Conservation (phyloP, 1,140 invertebrate species). For the Drosophila tsacasi region DNA sequence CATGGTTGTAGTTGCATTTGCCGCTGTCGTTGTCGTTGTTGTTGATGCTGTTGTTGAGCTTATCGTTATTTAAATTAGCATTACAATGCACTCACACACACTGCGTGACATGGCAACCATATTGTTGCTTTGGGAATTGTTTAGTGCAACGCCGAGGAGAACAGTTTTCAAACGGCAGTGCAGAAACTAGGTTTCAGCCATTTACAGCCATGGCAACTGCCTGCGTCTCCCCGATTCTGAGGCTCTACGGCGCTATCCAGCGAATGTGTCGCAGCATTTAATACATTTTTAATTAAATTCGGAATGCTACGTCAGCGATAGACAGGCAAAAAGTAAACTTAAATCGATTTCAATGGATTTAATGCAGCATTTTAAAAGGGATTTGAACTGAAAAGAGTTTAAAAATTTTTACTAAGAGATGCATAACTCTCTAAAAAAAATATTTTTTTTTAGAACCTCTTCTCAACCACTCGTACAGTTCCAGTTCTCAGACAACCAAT, state of each 20-base stretch:
- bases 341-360: background rate
- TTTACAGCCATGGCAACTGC: no score
- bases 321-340: constrained; percentile 27
- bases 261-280: constrained; percentile 47
- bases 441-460: background rate
- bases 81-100: constrained; percentile 66
- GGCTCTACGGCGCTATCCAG: constrained; percentile 9
- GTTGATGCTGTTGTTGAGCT: constrained; percentile 62
- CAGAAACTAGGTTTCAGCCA: constrained; percentile 50
- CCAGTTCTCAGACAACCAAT: background rate
- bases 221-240: background rate
- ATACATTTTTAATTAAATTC: constrained; percentile 71
- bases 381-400: background rate
- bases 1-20: constrained; percentile 22
- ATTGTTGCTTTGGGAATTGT: constrained; percentile 60
- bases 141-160: constrained; percentile 20
- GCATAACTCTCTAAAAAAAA: background rate
- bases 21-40: constrained; percentile 29
- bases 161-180: constrained; percentile 16
- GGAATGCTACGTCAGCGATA: constrained; percentile 31
- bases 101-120: constrained; percentile 49
- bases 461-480: background rate
- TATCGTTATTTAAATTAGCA: constrained; percentile 83
- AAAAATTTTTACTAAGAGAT: background rate
- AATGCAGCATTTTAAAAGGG: background rate